Percentiles rank a stretch among this genome's conserved stretches.
These are phyloP conservation scores for Phania funesta DNA, from an alignment of 2,888 invertebrate genomes.

Conservation along the genomic window DNA sequence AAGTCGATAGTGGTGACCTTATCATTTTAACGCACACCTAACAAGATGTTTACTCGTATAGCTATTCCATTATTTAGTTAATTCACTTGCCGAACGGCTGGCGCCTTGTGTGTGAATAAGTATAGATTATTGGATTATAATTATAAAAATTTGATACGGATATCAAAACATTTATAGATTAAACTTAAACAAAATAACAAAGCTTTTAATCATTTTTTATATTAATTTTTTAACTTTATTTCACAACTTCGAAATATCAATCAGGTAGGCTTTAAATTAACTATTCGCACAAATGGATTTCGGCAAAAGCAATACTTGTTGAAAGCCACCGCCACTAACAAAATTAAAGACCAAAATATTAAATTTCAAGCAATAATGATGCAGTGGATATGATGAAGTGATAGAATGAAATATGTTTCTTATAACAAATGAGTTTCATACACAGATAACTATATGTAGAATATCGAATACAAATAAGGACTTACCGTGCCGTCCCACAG, in stretches of 20 bases:
- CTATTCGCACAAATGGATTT: constrained; percentile 87
- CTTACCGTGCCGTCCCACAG: no score
- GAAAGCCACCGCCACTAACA: constrained; percentile 87
- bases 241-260: constrained; percentile 83
- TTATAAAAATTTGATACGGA: constrained; percentile 49
- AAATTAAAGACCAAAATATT: not conserved
- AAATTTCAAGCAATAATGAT: not conserved
- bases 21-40: not conserved
- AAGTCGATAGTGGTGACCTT: not conserved
- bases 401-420: not conserved
- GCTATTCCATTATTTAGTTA: constrained; percentile 24
- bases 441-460: no score
- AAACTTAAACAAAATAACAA: constrained; percentile 20
- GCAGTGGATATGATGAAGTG: not conserved
- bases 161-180: constrained; percentile 48
- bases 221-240: constrained; percentile 36
- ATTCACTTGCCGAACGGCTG: constrained; percentile 31
- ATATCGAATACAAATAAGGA: no score
- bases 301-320: constrained; percentile 90
- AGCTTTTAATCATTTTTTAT: constrained; percentile 8
- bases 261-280: constrained; percentile 83
- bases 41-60: not conserved
- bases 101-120: constrained; percentile 50
- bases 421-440: not conserved
- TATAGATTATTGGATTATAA: constrained; percentile 48